phyloP scores from a whole-genome alignment of 2,113 vertebrate species.

The Neodon shergylaensis region DNA sequence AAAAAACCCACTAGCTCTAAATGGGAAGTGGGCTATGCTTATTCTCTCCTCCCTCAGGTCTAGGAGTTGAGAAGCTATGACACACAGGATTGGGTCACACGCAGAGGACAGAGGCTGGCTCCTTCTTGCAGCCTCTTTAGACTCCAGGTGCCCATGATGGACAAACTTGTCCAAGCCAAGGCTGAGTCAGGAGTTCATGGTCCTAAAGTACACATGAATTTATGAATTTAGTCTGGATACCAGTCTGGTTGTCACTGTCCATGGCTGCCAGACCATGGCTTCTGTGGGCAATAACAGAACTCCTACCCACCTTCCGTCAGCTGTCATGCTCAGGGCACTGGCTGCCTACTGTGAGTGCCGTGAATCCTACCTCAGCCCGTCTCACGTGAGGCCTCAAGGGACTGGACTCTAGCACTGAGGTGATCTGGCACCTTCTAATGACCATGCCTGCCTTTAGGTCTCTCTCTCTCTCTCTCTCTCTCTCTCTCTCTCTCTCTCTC shows the following conservation, averaged over 20 bases:
- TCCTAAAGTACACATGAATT: not conserved
- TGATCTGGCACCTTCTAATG: not conserved
- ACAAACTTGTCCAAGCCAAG: not conserved
- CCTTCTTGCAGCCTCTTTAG: not conserved
- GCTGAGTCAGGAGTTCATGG: not conserved
- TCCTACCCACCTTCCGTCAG: not conserved
- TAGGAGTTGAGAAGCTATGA: not conserved
- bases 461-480: no score
- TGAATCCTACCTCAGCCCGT: no score
- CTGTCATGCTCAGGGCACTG: not conserved
- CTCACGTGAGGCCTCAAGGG: not conserved
- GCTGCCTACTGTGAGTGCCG: not conserved
- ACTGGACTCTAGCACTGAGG: not conserved
- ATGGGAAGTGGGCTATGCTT: accelerated
- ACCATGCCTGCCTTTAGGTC: not conserved
- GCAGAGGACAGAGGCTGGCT: not conserved
- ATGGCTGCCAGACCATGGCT: not conserved
- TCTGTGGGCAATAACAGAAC: not conserved
- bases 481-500: no score
- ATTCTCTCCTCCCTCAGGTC: not conserved
- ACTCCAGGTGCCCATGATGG: not conserved
- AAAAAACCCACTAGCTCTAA: not conserved
- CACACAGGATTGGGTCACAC: not conserved
- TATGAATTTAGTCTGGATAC: not conserved
- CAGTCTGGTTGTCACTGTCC: not conserved